Percentiles rank a stretch among this genome's conserved stretches.
Evolutionary conservation across 2,797 vertebrate species (phyloP).

Genomic region (Macropodus opercularis): DNA sequence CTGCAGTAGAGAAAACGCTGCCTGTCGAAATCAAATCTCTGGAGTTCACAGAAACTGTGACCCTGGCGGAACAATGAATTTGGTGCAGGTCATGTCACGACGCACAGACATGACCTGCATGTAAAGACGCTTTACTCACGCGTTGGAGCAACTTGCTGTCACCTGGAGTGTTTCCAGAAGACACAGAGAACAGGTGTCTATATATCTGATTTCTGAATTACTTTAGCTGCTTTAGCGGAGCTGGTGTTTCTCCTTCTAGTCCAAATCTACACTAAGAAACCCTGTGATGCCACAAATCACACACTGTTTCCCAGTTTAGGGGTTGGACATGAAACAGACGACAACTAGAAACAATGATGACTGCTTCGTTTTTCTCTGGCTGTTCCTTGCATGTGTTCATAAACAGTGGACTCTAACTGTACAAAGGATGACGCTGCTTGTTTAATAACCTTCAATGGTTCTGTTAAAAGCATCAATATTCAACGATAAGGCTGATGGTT

Average conservation of each 20-base stretch:
- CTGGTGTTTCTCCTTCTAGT: no score
- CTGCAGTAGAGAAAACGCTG: background rate
- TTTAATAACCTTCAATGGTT: background rate
- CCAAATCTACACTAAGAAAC: no score
- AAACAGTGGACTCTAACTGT: no score
- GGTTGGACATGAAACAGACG: no score
- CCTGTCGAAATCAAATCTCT: conserved; percentile 2
- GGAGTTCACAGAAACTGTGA: background rate
- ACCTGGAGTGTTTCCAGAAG: no score
- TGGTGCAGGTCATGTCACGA: background rate
- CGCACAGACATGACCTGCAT: background rate
- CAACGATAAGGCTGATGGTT: background rate
- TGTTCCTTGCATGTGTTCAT: background rate
- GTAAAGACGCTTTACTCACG: conserved; percentile 11
- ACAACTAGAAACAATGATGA: background rate
- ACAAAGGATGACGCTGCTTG: no score
- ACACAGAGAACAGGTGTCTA: background rate
- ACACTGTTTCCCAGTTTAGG: no score
- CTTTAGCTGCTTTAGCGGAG: no score
- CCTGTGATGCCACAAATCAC: no score
- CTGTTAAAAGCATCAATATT: background rate
- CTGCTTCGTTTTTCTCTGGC: background rate
- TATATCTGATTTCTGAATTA: background rate
- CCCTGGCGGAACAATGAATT: background rate
- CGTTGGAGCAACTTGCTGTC: background rate